A percentile compares a stretch with the other conserved stretches of the same genome.
These are phyloP conservation scores for Ptiloglossa arizonensis DNA, from an alignment of 1,140 invertebrate genomes.

Conservation along the genomic window DNA sequence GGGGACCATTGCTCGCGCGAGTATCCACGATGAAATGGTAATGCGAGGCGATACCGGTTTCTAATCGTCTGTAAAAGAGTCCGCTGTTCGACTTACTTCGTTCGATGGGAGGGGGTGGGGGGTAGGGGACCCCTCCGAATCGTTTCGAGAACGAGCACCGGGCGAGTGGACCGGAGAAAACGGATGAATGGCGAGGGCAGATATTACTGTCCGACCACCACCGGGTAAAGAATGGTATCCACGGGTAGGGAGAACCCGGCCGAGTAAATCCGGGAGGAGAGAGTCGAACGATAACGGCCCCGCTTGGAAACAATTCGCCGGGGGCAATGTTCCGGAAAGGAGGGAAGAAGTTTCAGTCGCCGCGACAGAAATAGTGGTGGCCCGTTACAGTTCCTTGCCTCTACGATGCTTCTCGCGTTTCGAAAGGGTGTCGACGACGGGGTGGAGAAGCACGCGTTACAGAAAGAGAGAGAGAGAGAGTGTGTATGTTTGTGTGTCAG, in stretches of 20 bases:
- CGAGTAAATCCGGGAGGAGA: background rate
- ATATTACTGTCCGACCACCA: slow-evolving; percentile 51
- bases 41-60: slow-evolving; percentile 47
- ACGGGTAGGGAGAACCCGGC: background rate
- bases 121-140: slow-evolving; percentile 20
- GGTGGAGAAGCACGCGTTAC: no score
- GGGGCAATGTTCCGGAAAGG: slow-evolving; percentile 65
- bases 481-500: no score
- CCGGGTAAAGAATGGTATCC: no score
- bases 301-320: slow-evolving; percentile 64
- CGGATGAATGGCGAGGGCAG: slow-evolving; percentile 32
- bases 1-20: slow-evolving; percentile 33
- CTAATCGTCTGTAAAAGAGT: slow-evolving; percentile 61
- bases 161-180: slow-evolving; percentile 34
- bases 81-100: background rate
- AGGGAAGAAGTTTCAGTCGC: slow-evolving; percentile 63
- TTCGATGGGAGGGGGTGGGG: no score
- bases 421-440: slow-evolving; percentile 59
- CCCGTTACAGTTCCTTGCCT: slow-evolving; percentile 53
- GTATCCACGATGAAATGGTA: slow-evolving; percentile 46
- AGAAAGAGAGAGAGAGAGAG: no score
- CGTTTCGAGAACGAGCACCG: slow-evolving; percentile 27
- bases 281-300: slow-evolving; percentile 59
- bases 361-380: slow-evolving; percentile 62
- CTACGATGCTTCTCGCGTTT: slow-evolving; percentile 33